These are phyloP conservation scores for Drosophila demipolita DNA, from an alignment of 2,888 invertebrate genomes.

Conservation along the genomic window DNA sequence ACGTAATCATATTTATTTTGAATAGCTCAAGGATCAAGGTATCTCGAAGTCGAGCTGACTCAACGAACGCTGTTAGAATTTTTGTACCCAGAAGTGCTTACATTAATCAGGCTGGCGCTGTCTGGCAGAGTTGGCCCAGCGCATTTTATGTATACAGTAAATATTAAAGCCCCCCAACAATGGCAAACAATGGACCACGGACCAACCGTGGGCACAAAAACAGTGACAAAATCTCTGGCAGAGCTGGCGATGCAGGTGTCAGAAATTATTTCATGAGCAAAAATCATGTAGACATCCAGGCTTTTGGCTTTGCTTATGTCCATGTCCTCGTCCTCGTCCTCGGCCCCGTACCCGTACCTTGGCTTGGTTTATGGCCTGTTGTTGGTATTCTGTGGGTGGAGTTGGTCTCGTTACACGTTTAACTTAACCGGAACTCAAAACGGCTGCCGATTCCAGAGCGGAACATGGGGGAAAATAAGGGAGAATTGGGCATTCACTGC, in stretches of 20 bases:
- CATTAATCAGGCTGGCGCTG: slow-evolving; percentile 33
- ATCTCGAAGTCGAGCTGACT: neutral
- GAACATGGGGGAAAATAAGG: neutral
- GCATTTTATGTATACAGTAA: slow-evolving; percentile 77
- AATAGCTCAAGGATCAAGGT: neutral
- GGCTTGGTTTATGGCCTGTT: slow-evolving; percentile 73
- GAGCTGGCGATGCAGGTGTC: slow-evolving; percentile 58
- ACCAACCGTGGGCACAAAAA: slow-evolving; percentile 7
- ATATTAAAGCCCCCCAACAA: slow-evolving; percentile 74
- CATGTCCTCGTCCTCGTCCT: neutral
- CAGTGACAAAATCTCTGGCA: slow-evolving; percentile 35
- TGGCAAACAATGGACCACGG: slow-evolving; percentile 50
- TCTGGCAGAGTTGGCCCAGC: slow-evolving; percentile 25
- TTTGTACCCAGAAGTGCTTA: slow-evolving; percentile 35
- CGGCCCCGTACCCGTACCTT: slow-evolving; percentile 4
- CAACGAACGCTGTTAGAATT: neutral
- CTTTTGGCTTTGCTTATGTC: slow-evolving; percentile 43
- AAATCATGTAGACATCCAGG: slow-evolving; percentile 70
- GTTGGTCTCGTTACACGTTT: slow-evolving; percentile 74
- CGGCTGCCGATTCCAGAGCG: slow-evolving; percentile 33
- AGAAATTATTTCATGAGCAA: slow-evolving; percentile 78
- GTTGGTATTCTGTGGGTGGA: slow-evolving; percentile 66
- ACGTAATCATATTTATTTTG: neutral
- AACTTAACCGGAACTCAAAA: slow-evolving; percentile 66
- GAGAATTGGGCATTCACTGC: slow-evolving; percentile 48